Percentiles rank a stretch among this genome's conserved stretches.
Conservation (phyloP, 2,113 vertebrate species). For the Paradoxurus hermaphroditus region DNA sequence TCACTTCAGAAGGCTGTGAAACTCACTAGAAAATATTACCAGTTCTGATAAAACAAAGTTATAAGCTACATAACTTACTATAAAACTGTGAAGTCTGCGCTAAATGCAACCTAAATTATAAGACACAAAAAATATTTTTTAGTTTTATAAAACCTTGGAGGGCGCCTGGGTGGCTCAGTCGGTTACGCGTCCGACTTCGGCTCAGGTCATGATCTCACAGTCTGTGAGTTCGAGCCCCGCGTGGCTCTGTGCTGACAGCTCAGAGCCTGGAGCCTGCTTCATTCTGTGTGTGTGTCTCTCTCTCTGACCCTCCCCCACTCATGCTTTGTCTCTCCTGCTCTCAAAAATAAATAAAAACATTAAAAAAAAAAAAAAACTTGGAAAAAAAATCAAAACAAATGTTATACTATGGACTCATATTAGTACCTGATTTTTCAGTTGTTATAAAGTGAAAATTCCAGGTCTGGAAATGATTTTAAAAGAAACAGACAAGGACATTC, state of each 20-base stretch:
- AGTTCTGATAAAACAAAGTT: neutral
- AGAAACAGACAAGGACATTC: neutral
- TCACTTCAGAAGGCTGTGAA: constrained; percentile 46
- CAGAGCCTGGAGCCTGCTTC: too few relatives aligned
- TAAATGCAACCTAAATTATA: constrained; percentile 5
- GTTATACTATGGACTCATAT: neutral
- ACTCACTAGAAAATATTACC: constrained; percentile 10
- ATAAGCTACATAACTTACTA: neutral
- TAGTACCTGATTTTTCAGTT: neutral
- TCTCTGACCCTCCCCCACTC: too few relatives aligned
- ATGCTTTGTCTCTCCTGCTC: too few relatives aligned
- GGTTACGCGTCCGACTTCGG: too few relatives aligned
- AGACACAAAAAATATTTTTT: neutral
- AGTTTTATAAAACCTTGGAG: neutral
- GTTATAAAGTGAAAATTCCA: neutral
- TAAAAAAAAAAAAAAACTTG: too few relatives aligned
- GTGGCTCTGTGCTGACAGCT: too few relatives aligned
- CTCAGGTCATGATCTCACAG: too few relatives aligned
- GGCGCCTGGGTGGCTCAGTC: too few relatives aligned
- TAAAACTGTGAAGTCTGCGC: neutral
- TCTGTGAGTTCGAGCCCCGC: too few relatives aligned
- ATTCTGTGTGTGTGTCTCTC: too few relatives aligned
- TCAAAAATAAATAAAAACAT: too few relatives aligned
- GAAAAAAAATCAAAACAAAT: neutral
- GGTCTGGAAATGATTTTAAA: constrained; percentile 17